Evolutionary conservation across 2,113 vertebrate genomes (phyloP), one percentile per base, ranked within the genome.

Genomic region (Pavo muticus): DNA sequence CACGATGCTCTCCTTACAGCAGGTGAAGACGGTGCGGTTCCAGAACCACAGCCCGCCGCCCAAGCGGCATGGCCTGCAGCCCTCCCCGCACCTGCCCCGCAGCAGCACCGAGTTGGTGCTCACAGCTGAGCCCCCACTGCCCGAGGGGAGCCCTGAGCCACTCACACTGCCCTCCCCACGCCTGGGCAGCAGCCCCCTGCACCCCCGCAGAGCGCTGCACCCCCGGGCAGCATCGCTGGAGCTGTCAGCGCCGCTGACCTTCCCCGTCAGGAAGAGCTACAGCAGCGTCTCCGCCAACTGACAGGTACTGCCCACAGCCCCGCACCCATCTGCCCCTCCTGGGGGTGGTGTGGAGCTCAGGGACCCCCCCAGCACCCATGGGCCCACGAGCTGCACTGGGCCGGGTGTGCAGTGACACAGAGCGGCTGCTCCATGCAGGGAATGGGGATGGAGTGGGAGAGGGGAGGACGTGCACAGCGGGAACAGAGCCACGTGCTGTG

Each of bases 11-110:
- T 97, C 79, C 0, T 94, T 95, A 83, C 95, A 99, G 99, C 98
- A 98, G 71, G 97, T 98, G 86, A 99, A 99, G 97, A 99, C 99
- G 3, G 99, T 99, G 94, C 95, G 99, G 80, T 99, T 99, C 95
- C 96, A 98, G 91, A 98, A 98, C 91, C 98, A 97, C 89, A 99
- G 97, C 97, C 95, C 98, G 65, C 96, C 98, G 61, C 96, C 97
- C 97, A 98, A 98, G 88, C 97, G 97, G 39, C 97, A 97, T 40
- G 96, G 97, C 76, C 97, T 97, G 47, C 97, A 98, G 87, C 97
- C 98, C 5, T 95, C 98, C 32, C 97, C 98, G 47, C 90, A 90
- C 35, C 40, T 94, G 91, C 11, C 83, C 5, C 93, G 86, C 1
- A 20, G 91, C 84, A 69, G 96, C 63, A 81, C 45, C 2, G 98